Evolutionary conservation across 2,797 vertebrate genomes (phyloP), one percentile per base, ranked within the genome.

Genomic region (Loriculus beryllinus): DNA sequence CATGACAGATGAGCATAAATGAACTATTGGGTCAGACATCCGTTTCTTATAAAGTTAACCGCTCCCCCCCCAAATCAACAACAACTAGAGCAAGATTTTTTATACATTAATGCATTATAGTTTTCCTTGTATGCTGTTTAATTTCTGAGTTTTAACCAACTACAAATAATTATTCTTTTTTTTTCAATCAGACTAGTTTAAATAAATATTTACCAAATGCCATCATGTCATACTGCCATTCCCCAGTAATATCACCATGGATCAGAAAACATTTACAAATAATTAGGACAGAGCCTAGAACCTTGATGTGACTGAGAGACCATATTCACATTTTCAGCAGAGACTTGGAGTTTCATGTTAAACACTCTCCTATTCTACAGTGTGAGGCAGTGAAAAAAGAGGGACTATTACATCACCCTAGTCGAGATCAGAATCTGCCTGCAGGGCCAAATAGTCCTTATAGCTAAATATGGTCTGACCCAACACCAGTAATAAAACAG

Each of bases 21-120:
- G 78, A 87, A 90, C 84, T 88, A 74, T 86, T 11, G 37, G 65
- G 77, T 95, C 84, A 97, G 92, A 93, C 82, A 72, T 20, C 11
- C 40, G 93, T 83, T 93, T 88, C 74, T 93, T 96, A 91, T 78
- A 90, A 95, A 92, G 43, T 51, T 91, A 70, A 88, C 33, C 68
- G 45, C 4, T 4, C 33, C 22, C 14, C 22, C n/a, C n/a, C n/a
- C n/a, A n/a, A n/a, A n/a, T n/a, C 15, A 33, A 56, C 10, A 57
- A 57, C 16, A 48, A 9, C 39, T 79, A 37, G 79, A 79, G 63
- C 25, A 67, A 75, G 49, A 74, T 40, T 78, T 92, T 92, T 82
- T 56, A 47, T 77, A 65, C 14, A 68, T 75, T 62, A 48, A 40
- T 23, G 14, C 31, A 23, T 78, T 35, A 8, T 7, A 52, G 28